phyloP scores from a whole-genome alignment of 2,888 invertebrate species.

The Drosophila longiperda region DNA sequence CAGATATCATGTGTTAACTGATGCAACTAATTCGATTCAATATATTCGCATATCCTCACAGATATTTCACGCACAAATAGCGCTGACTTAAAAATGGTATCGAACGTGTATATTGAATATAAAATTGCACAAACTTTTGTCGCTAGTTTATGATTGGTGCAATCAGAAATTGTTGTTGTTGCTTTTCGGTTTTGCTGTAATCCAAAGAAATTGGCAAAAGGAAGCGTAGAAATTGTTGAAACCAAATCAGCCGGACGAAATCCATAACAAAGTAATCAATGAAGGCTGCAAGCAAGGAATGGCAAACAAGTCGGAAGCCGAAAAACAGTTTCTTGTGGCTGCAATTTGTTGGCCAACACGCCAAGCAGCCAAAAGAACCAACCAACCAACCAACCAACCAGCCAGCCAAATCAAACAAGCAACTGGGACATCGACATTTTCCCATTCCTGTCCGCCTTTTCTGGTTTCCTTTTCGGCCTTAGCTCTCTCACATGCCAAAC shows the following conservation, averaged over 20 bases:
- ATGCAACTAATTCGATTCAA: conserved; percentile 11
- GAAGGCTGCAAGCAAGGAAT: conserved; percentile 56
- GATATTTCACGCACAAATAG: conserved; percentile 4
- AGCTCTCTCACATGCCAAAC: conserved; percentile 17
- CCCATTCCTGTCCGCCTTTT: conserved; percentile 38
- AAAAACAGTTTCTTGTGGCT: conserved; percentile 74
- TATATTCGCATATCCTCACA: conserved; percentile 16
- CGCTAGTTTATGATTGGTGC: conserved; percentile 60
- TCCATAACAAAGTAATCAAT: conserved; percentile 81
- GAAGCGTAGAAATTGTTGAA: conserved; percentile 42
- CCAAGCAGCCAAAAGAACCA: conserved; percentile 40
- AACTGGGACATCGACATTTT: conserved; percentile 51
- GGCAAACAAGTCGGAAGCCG: conserved; percentile 57
- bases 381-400: conserved; percentile 34
- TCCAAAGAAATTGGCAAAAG: conserved; percentile 32
- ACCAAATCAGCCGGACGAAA: conserved; percentile 68
- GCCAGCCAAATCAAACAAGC: conserved; percentile 65
- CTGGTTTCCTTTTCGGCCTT: conserved; percentile 48
- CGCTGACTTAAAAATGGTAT: conserved; percentile 3
- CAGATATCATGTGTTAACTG: conserved; percentile 8
- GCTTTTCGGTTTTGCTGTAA: conserved; percentile 30
- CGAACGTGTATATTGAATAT: conserved; percentile 51
- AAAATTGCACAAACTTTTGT: conserved; percentile 49
- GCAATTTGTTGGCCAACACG: conserved; percentile 76
- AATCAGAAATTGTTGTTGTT: conserved; percentile 56